These are phyloP conservation scores for Rhopilema esculentum DNA, from an alignment of 30 jellyfish, hydroid and myxozoan species.

Conservation along the genomic window DNA sequence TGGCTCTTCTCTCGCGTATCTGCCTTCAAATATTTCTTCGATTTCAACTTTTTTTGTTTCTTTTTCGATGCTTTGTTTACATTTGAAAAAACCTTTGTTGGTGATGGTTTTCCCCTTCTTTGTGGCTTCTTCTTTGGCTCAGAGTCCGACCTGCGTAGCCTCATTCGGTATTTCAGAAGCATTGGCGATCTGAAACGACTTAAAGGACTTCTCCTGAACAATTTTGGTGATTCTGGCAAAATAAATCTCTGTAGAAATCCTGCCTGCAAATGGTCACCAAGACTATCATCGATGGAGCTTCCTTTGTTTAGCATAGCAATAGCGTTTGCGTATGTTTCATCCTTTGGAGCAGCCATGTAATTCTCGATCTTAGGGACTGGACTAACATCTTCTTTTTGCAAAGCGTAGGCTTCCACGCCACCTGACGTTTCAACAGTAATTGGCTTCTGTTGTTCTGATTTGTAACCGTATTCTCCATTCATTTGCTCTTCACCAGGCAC, in stretches of 20 bases:
- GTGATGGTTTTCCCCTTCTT: neutral
- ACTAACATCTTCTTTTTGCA: conserved; percentile 2
- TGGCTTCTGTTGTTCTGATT: neutral
- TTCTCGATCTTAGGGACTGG: conserved; percentile 44
- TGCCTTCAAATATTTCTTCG: neutral
- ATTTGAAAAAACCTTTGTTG: neutral
- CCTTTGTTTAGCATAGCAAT: conserved; percentile 57
- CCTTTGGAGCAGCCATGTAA: conserved; percentile 43
- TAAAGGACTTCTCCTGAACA: conserved; percentile 5
- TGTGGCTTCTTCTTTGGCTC: neutral
- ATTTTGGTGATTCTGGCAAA: conserved; percentile 36
- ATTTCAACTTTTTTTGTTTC: neutral
- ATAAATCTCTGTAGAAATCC: conserved; percentile 43
- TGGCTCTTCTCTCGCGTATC: neutral
- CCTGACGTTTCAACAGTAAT: conserved; percentile 30
- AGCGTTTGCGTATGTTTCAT: conserved; percentile 39
- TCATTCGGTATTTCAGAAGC: neutral
- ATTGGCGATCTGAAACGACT: neutral
- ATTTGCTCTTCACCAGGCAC: neutral
- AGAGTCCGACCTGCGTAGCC: conserved; percentile 39
- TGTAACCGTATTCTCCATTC: conserved; percentile 12
- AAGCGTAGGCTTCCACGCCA: conserved; percentile 66
- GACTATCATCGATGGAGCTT: conserved; percentile 62
- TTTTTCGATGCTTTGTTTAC: neutral
- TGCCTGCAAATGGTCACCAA: conserved; percentile 61